These are phyloP conservation scores for Ailurus styani DNA, from an alignment of 2,113 vertebrate species.

Conservation along the genomic window DNA sequence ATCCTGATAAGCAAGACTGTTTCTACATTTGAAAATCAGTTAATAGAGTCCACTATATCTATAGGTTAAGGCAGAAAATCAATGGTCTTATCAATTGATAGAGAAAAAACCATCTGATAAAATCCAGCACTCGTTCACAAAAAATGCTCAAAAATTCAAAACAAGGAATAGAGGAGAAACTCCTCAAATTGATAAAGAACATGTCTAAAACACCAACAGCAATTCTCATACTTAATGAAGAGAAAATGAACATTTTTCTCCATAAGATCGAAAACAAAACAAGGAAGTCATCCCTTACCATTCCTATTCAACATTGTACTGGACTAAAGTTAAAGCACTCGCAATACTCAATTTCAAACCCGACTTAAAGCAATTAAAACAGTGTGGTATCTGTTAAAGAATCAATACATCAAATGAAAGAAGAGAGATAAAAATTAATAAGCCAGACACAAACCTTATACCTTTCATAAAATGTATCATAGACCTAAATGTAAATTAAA, in stretches of 20 bases:
- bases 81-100: neutral
- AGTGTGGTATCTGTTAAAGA: neutral
- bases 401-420: neutral
- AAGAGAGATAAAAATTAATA: neutral
- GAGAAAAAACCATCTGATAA: neutral
- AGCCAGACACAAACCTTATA: neutral
- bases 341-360: neutral
- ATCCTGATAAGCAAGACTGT: neutral
- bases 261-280: neutral
- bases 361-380: neutral
- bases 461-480: neutral
- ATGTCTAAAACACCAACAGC: neutral
- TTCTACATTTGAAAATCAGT: neutral
- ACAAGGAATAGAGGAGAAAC: neutral
- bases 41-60: neutral
- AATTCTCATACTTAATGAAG: neutral
- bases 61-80: neutral
- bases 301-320: neutral
- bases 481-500: neutral
- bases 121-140: neutral
- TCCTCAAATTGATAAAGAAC: neutral
- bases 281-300: neutral
- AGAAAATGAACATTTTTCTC: neutral
- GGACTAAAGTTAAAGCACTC: neutral
- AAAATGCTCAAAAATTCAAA: neutral